Base-by-base conservation (phyloP, 2,888 invertebrate species). In the Panzeria rudis region DNA sequence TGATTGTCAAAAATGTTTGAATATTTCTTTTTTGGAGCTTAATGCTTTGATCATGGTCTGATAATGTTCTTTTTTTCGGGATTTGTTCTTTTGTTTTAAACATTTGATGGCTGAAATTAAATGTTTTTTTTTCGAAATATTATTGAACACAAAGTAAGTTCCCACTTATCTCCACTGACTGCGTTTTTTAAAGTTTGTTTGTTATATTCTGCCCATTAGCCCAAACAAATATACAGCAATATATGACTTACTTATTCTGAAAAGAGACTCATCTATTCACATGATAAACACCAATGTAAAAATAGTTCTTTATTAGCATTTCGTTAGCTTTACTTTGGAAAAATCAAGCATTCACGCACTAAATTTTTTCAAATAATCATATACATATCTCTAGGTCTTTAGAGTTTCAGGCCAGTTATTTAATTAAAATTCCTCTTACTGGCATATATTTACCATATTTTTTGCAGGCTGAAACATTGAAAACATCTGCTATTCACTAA, bases 1-100 rank as follows among this genome's bases (percentile, higher is more conserved):
- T 41, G 52, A 23, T 29, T 61, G 68, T 41, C n/a, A 20, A 59
- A 59, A 61, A 61, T 41, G 0, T 61, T 77, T 59, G 5, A 17
- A 54, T 44, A 25, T 17, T 20, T 35, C 3, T 29, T 73, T 77
- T 54, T 32, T 29, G 13, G 13, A 35, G 50, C 8, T 29, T 7
- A 11, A 29, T 17, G 25, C n/a, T 13, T 41, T 66, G 6, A 56
- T 23, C 7, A 17, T 23, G 35, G 68, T 25, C 38, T 69, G 32
- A n/a, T 54, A 0, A 5, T 15, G 9, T 35, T 32, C 17, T 20
- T 35, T n/a, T 23, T 29, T 32, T 32, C 17, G 13, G 3, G 15
- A 20, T 20, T 68, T 35, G n/a, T n/a, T 29, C 11, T 41, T 17
- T 44, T 25, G 11, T 50, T 56, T 56, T 54, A 1, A 54, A 5